These are phyloP conservation scores for Neodon shergylaensis DNA, from an alignment of 2,113 vertebrate species.

Conservation along the genomic window DNA sequence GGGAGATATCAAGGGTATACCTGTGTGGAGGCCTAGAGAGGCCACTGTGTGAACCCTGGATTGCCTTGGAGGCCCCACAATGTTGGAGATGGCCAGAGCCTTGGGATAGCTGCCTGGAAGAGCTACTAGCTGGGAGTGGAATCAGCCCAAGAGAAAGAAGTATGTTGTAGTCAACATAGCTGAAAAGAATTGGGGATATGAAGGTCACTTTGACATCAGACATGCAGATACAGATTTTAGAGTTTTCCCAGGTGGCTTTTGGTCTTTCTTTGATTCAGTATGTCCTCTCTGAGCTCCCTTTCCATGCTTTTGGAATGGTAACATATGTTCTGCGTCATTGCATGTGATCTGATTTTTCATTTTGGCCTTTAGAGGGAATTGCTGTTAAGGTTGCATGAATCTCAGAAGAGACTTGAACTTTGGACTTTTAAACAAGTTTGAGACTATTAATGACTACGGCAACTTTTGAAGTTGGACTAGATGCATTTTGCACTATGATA, in stretches of 20 bases:
- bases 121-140: neutral
- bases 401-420: neutral
- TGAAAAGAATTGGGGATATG: neutral
- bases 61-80: neutral
- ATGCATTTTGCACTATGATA: neutral
- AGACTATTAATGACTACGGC: neutral
- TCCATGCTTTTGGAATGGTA: neutral
- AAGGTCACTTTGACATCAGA: neutral
- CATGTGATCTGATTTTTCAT: neutral
- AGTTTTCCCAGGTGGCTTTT: neutral
- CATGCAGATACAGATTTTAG: neutral
- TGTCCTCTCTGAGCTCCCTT: neutral
- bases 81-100: neutral
- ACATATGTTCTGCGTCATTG: neutral
- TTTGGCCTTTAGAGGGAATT: neutral
- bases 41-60: neutral
- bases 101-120: neutral
- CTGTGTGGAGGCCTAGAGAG: neutral
- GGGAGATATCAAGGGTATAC: neutral
- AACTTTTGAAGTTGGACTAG: neutral
- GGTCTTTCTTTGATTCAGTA: neutral
- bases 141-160: neutral
- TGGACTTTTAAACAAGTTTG: neutral
- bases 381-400: neutral
- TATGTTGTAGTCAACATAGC: neutral